These are phyloP conservation scores for Pogonus chalceus DNA, from an alignment of 1,140 invertebrate genomes.

Conservation along the genomic window DNA sequence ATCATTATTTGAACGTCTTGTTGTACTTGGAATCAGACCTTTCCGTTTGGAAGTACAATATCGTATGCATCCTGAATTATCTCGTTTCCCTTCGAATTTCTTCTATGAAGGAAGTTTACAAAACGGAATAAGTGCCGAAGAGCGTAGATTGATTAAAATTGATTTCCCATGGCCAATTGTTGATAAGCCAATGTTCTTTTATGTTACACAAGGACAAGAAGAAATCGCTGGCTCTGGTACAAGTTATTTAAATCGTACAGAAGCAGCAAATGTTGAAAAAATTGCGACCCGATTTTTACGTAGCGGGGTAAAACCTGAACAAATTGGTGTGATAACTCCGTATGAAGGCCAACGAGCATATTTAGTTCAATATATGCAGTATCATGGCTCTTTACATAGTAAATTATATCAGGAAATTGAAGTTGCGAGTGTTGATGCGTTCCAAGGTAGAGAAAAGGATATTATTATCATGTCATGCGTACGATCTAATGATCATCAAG, in stretches of 20 bases:
- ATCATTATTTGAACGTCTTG: conserved; percentile 93
- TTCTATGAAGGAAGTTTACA: conserved; percentile 99
- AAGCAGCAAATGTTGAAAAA: conserved; percentile 98
- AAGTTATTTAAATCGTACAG: conserved; percentile 96
- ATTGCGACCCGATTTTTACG: conserved; percentile 88
- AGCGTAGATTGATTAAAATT: conserved; percentile 78
- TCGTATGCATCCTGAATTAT: conserved; percentile 96
- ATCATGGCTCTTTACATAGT: conserved; percentile 91
- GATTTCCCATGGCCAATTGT: conserved; percentile 97
- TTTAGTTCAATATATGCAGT: conserved; percentile 97
- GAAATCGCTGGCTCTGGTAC: conserved; percentile 98
- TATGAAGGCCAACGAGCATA: conserved; percentile 99
- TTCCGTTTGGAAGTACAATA: conserved; percentile 97
- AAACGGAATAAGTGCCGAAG: conserved; percentile 95
- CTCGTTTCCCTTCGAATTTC: conserved; percentile 96
- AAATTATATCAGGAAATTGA: conserved; percentile 98
- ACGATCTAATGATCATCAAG: conserved; percentile 83
- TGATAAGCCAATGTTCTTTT: conserved; percentile 98
- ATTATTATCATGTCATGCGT: conserved; percentile 99
- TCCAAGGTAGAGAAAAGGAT: conserved; percentile 96
- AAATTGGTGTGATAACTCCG: conserved; percentile 99
- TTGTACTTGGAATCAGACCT: conserved; percentile 90
- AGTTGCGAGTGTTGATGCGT: conserved; percentile 98
- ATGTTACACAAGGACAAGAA: conserved; percentile 95
- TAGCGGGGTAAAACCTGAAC: conserved; percentile 91